phyloP scores from a whole-genome alignment of 2,888 invertebrate species.

The Chalcis sispes region DNA sequence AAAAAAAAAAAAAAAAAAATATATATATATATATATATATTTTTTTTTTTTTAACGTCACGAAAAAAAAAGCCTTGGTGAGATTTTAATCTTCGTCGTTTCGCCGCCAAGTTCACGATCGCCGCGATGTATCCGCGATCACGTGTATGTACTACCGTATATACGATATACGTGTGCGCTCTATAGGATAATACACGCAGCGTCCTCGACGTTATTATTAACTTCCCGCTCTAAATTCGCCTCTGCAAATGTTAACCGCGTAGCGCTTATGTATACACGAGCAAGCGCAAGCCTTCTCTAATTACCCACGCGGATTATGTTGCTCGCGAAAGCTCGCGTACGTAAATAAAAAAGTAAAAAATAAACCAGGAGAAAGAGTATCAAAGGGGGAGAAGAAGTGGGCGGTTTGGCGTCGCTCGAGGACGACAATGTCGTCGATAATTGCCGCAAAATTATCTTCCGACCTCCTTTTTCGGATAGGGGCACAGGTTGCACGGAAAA shows the following conservation, averaged over 20 bases:
- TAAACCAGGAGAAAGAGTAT: too few species aligned
- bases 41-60: background rate
- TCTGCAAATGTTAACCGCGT: background rate
- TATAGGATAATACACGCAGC: too few species aligned
- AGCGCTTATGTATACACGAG: background rate
- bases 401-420: background rate
- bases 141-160: too few species aligned
- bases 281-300: slow-evolving; percentile 4
- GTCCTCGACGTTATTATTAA: background rate
- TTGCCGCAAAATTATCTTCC: slow-evolving; percentile 34
- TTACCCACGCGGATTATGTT: too few species aligned
- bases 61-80: background rate
- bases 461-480: slow-evolving; percentile 19
- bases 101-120: slow-evolving; percentile 2
- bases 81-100: slow-evolving; percentile 3
- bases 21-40: too few species aligned
- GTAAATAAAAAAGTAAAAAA: too few species aligned
- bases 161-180: too few species aligned
- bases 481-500: background rate
- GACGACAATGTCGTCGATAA: slow-evolving; percentile 38
- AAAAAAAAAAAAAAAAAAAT: too few species aligned
- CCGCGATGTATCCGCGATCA: slow-evolving; percentile 8
- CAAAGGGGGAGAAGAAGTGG: background rate
- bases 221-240: background rate
- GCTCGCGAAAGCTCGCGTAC: too few species aligned